Evolutionary conservation across 2,797 vertebrate genomes (phyloP), one percentile per base, ranked within the genome.

Genomic region (Podargus strigoides): DNA sequence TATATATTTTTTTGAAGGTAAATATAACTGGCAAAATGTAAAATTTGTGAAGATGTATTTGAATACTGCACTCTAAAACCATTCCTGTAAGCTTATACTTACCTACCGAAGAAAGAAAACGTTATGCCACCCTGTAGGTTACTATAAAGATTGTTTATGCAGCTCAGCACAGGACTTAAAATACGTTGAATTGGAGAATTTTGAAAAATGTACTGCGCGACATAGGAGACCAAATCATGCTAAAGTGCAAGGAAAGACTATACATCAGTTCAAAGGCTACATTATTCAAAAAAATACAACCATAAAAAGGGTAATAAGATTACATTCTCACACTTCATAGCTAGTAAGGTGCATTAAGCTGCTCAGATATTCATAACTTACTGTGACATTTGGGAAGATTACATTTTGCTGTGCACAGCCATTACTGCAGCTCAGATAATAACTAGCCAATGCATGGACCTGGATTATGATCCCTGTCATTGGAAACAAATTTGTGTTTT

Each of bases 281-380:
- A 98, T 98, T 98, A 98, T 98, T 98, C 96, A 98, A 98, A 98
- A 98, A 98, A 98, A 98, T 97, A 97, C 97, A 98, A 98, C 98
- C 98, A 98, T 98, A 98, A 98, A 98, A 98, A 98, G 98, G 97
- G 98, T 98, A 98, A 98, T 98, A 98, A 98, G 97, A 98, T 98
- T 98, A 98, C 97, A 97, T 98, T 98, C 97, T 97, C 97, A 96
- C 97, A 98, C 98, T 98, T 98, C 98, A 98, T 97, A 97, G 97
- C 97, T 98, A 98, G 98, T 98, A 98, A 98, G 97, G 97, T 98
- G 90, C 97, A 98, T 98, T 98, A 98, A 97, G 97, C 98, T 98
- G 97, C 97, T 98, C 97, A 98, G 98, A 98, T 98, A 98, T 98
- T 98, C 98, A 98, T 98, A 98, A 98, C 97, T 98, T 98, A 98